Percentiles rank a stretch among this genome's conserved stretches.
phyloP scores from a whole-genome alignment of 2,113 vertebrate genomes.

The Notarius quadriscutis region DNA sequence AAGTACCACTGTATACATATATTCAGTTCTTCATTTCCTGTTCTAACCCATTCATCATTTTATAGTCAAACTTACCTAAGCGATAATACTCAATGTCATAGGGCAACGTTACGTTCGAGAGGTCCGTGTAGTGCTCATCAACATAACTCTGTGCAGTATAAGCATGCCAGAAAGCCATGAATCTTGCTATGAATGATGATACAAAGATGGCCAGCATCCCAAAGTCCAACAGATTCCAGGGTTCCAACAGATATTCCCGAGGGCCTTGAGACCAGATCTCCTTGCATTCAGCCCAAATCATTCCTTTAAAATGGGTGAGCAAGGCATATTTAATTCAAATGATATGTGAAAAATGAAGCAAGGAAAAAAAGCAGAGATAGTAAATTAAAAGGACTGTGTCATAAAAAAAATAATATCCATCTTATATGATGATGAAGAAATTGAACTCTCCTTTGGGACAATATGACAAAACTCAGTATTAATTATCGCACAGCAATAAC shows the following conservation, averaged over 20 bases:
- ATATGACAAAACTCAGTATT: not conserved
- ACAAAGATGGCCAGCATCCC: conserved; percentile 93
- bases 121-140: conserved; percentile 78
- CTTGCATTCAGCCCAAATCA: conserved; percentile 96
- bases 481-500: not conserved
- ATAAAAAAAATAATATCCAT: not conserved
- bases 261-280: conserved; percentile 93
- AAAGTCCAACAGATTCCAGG: conserved; percentile 97
- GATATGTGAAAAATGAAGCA: not conserved
- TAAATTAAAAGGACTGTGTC: conserved; percentile 17
- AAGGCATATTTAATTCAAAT: not conserved
- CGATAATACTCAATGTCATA: conserved; percentile 91
- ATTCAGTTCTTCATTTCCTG: not conserved
- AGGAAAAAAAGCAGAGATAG: not conserved
- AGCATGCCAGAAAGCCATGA: conserved; percentile 96
- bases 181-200: conserved; percentile 90
- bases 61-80: conserved; percentile 70
- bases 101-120: conserved; percentile 80
- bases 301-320: conserved; percentile 73
- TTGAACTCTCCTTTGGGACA: not conserved
- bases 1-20: not conserved
- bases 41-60: not conserved
- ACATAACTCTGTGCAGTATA: conserved; percentile 87
- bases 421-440: not conserved
- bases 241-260: conserved; percentile 90